These are phyloP conservation scores for Drosophila histrio DNA, from an alignment of 2,888 invertebrate genomes.

Conservation along the genomic window DNA sequence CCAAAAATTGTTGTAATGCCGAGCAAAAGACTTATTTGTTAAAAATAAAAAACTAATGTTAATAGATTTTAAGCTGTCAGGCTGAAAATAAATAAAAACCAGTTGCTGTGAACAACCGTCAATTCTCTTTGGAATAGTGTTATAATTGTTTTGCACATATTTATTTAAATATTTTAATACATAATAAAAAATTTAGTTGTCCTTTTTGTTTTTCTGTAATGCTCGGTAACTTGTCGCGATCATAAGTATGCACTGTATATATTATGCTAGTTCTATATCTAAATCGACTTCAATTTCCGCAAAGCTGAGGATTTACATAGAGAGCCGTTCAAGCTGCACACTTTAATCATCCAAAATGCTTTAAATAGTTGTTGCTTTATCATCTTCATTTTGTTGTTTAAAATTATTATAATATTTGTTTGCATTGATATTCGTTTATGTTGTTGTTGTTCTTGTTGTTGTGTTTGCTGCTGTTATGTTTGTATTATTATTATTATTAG, in stretches of 20 bases:
- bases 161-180: conserved; percentile 68
- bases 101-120: neutral
- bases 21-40: neutral
- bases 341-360: conserved; percentile 18
- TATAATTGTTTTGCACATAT: conserved; percentile 67
- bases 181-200: conserved; percentile 72
- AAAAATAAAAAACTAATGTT: neutral
- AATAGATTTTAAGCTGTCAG: neutral
- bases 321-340: conserved; percentile 43
- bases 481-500: conserved; percentile 23
- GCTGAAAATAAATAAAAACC: neutral
- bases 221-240: conserved; percentile 57
- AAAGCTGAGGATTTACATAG: conserved; percentile 50
- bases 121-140: conserved; percentile 45
- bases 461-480: conserved; percentile 43
- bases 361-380: conserved; percentile 30
- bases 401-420: conserved; percentile 32
- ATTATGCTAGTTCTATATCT: conserved; percentile 62
- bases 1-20: neutral
- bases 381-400: conserved; percentile 23
- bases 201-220: conserved; percentile 38
- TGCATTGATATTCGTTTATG: conserved; percentile 40
- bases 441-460: conserved; percentile 39
- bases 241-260: conserved; percentile 57
- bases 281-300: conserved; percentile 52